Percentiles rank a stretch among this genome's conserved stretches.
Conservation (phyloP, 2,797 vertebrate genomes). For the Acanthopagrus latus region DNA sequence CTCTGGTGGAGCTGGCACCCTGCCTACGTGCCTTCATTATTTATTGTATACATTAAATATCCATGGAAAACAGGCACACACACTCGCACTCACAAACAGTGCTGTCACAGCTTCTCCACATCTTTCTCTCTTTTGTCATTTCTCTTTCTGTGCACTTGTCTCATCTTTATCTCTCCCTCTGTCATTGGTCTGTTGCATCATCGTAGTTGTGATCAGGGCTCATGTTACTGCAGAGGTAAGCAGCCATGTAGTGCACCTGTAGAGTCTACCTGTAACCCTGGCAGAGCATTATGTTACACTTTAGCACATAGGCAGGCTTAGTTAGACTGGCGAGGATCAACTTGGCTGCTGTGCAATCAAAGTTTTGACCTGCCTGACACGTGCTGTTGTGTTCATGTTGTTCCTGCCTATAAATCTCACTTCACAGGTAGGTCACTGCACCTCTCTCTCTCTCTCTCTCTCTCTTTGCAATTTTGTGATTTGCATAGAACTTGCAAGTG, state of each 20-base stretch:
- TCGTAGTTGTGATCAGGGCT: slow-evolving; percentile 1
- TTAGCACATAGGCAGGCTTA: slow-evolving; percentile 12
- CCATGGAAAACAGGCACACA: slow-evolving; percentile 30
- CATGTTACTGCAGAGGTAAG: slow-evolving; percentile 28
- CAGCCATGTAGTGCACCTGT: slow-evolving; percentile 26
- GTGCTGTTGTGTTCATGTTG: background rate
- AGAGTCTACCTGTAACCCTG: slow-evolving; percentile 28
- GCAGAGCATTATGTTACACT: slow-evolving; percentile 37
- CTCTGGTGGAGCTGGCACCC: slow-evolving; percentile 55
- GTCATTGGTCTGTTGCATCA: slow-evolving; percentile 9
- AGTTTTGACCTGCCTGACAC: background rate
- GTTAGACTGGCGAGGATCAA: background rate
- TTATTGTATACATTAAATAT: slow-evolving; percentile 68
- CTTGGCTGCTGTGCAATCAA: background rate
- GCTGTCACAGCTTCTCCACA: background rate
- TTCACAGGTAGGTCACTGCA: background rate
- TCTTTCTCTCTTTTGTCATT: background rate
- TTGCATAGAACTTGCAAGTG: background rate
- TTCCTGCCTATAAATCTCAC: slow-evolving; percentile 1
- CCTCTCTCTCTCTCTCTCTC: background rate
- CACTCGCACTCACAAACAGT: slow-evolving; percentile 9
- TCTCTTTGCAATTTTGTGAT: background rate
- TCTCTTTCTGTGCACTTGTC: background rate
- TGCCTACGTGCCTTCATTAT: slow-evolving; percentile 65
- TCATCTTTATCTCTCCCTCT: background rate